Conservation (phyloP, 1,140 invertebrate species). For the Thaumetopoea pityocampa region DNA sequence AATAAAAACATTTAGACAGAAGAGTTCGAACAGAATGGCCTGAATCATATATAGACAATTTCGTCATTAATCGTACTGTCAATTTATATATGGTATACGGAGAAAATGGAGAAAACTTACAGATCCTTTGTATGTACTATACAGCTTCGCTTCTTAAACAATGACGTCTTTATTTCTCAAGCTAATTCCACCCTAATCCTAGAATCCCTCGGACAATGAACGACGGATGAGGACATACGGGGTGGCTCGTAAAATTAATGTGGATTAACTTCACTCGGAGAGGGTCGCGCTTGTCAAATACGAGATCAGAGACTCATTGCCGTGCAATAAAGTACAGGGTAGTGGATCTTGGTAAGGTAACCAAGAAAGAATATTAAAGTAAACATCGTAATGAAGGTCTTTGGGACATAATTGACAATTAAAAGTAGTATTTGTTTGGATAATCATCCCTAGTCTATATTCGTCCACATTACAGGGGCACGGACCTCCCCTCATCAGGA, state of each 20-base stretch:
- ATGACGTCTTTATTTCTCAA: slow-evolving; percentile 6
- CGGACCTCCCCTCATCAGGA: too few species aligned
- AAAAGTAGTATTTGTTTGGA: too few species aligned
- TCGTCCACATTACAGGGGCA: too few species aligned
- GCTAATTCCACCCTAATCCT: slow-evolving; percentile 7
- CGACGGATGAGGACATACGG: slow-evolving; percentile 7
- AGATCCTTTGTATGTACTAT: not conserved
- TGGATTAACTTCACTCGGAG: slow-evolving; percentile 10
- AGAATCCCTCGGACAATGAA: slow-evolving; percentile 21
- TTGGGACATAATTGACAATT: too few species aligned
- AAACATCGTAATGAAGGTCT: too few species aligned
- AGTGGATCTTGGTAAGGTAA: slow-evolving; percentile 2
- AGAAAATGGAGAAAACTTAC: not conserved
- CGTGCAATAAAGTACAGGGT: slow-evolving; percentile 7
- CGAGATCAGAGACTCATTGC: slow-evolving; percentile 18
- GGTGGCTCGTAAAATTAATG: slow-evolving; percentile 33
- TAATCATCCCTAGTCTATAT: too few species aligned
- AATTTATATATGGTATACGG: too few species aligned
- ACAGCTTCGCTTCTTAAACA: slow-evolving; percentile 1
- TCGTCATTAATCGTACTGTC: too few species aligned
- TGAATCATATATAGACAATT: too few species aligned
- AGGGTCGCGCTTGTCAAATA: slow-evolving; percentile 23
- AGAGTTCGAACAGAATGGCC: too few species aligned
- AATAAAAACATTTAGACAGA: too few species aligned
- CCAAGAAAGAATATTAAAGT: slow-evolving; percentile 1